phyloP scores from a whole-genome alignment of 2,797 vertebrate genomes.

The Hylomyscus alleni region DNA sequence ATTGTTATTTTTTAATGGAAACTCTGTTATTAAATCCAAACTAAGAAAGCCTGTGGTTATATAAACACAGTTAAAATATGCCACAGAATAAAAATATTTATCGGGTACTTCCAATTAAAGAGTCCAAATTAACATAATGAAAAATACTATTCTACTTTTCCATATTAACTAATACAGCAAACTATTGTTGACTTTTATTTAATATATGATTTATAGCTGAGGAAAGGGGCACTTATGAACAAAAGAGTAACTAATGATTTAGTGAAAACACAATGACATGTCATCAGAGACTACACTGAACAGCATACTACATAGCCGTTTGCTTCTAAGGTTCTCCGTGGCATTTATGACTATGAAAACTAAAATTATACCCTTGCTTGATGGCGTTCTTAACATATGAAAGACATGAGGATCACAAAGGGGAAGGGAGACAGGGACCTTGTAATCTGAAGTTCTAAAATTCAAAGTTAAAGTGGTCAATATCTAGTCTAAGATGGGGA shows the following conservation, averaged over 20 bases:
- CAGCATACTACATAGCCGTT: slow-evolving; percentile 1
- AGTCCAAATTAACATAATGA: slow-evolving; percentile 69
- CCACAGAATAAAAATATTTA: slow-evolving; percentile 75
- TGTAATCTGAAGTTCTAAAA: neutral
- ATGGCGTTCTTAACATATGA: slow-evolving; percentile 15
- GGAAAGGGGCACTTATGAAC: slow-evolving; percentile 56
- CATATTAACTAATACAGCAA: slow-evolving; percentile 66
- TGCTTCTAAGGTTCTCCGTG: neutral
- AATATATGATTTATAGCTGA: slow-evolving; percentile 70
- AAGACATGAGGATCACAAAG: neutral
- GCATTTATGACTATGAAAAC: neutral
- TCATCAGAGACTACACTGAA: neutral
- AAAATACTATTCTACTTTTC: slow-evolving; percentile 66
- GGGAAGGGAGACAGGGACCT: neutral
- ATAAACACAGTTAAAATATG: slow-evolving; percentile 60
- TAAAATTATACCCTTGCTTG: neutral
- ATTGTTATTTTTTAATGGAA: slow-evolving; percentile 62
- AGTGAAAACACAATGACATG: slow-evolving; percentile 28
- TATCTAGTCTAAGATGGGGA: neutral
- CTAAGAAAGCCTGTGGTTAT: slow-evolving; percentile 71
- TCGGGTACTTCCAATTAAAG: slow-evolving; percentile 60
- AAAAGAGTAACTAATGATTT: slow-evolving; percentile 62
- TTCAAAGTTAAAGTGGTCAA: neutral
- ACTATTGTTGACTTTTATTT: slow-evolving; percentile 60
- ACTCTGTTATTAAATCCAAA: slow-evolving; percentile 68